A percentile compares a stretch with the other conserved stretches of the same genome.
phyloP scores from a whole-genome alignment of 64 coral and sea anemone genomes.

The Montipora efflorescens region DNA sequence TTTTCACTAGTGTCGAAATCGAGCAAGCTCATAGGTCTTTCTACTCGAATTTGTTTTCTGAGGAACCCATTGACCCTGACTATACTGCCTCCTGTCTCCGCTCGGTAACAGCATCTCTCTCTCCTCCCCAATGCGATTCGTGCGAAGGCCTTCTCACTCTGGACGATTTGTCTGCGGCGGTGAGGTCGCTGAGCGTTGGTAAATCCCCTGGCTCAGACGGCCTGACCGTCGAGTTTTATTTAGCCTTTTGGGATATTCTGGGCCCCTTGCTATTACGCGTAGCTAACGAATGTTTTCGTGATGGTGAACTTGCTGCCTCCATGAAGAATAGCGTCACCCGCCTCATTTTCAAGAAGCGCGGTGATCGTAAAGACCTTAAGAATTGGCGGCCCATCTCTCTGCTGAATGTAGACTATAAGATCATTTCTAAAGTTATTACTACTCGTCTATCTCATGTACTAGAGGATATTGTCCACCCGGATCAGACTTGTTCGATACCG shows the following conservation, averaged over 20 bases:
- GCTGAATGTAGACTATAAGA: background rate
- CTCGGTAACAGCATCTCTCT: background rate
- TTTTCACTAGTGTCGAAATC: background rate
- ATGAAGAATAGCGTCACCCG: slow-evolving; percentile 27
- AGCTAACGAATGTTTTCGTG: background rate
- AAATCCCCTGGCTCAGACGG: slow-evolving; percentile 42
- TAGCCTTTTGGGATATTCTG: slow-evolving; percentile 2
- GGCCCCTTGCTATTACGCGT: background rate
- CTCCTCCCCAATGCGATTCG: background rate
- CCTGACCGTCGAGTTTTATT: slow-evolving; percentile 50
- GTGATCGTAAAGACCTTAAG: background rate
- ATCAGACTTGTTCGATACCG: no score
- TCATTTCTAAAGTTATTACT: no score
- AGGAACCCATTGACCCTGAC: background rate
- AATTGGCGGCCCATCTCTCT: slow-evolving; percentile 49
- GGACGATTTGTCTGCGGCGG: background rate
- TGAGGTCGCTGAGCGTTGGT: background rate
- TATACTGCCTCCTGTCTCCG: background rate
- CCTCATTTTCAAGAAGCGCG: background rate
- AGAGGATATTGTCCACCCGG: no score
- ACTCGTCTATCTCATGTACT: no score
- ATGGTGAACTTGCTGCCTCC: background rate
- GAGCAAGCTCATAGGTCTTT: background rate
- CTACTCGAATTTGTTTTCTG: slow-evolving; percentile 29
- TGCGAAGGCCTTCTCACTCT: slow-evolving; percentile 10